Evolutionary conservation across 2,113 vertebrate species (phyloP).

Genomic region (Axis porcinus): DNA sequence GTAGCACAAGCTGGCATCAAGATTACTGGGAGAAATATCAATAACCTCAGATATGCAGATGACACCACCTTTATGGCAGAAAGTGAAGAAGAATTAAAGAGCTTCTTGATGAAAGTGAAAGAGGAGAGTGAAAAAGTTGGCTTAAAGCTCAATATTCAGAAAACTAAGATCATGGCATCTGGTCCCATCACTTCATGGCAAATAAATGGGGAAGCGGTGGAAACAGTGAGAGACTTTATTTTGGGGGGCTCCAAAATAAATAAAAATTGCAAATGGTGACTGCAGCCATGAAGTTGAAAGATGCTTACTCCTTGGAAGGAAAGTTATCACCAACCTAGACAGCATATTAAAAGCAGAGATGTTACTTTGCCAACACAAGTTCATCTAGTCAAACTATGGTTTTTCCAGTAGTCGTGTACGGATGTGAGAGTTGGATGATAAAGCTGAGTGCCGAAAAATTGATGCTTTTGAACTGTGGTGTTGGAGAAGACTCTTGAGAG

Average conservation of each 20-base stretch:
- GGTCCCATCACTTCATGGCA: not conserved
- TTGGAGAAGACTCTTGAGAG: not conserved
- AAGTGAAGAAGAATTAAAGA: too few species aligned
- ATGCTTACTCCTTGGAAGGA: not conserved
- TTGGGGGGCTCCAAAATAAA: not conserved
- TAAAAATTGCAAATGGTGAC: not conserved
- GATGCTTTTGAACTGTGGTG: not conserved
- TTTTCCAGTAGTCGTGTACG: not conserved
- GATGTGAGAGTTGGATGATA: not conserved
- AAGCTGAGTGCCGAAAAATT: not conserved
- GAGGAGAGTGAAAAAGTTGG: not conserved
- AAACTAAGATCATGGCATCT: not conserved
- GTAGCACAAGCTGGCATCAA: not conserved
- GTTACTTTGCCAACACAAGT: not conserved
- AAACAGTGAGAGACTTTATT: not conserved
- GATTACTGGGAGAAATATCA: not conserved
- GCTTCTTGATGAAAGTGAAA: too few species aligned
- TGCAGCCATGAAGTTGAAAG: not conserved
- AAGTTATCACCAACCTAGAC: not conserved
- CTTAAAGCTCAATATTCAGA: not conserved
- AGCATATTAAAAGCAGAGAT: not conserved
- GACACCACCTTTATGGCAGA: too few species aligned
- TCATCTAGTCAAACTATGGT: not conserved
- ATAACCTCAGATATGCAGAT: not conserved
- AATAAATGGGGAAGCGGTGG: not conserved